Base-by-base conservation (phyloP, 2,113 vertebrate species). In the Limnothrissa miodon region DNA sequence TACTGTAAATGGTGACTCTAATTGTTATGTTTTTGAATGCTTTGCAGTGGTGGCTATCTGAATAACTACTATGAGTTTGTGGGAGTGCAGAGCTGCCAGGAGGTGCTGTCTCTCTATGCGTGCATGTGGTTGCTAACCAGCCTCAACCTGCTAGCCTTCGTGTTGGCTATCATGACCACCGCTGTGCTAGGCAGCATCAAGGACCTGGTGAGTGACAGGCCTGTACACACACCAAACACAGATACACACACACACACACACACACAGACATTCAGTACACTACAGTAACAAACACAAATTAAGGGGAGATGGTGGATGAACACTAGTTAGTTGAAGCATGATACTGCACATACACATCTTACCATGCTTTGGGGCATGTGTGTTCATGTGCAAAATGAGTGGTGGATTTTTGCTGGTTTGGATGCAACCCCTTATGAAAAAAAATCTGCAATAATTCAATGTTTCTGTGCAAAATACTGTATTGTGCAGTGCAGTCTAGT, bases 31-130 rank as follows among this genome's bases (percentile, higher is more conserved):
- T 45, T 39, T 74, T 33, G 15, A 56, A 23, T 81, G 56, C 82
- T 86, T 84, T 86, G 39, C 89, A 94, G 93, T 66, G 93, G 93
- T 44, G 94, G 84, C 13, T 95, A 93, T 85, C 88, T 93, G 85
- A 91, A 89, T 85, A 92, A 89, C 88, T 93, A 93, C 88, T 94
- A 93, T 70, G 93, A 95, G 90, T 94, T 93, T 90, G 91, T 92
- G 45, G 93, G 92, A 25, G 93, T 94, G n/a, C 83, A 15, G 83
- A 93, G 92, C 90, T 95, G 93, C 74, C 89, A 92, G 53, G 93
- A 94, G 0, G 92, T 94, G 45, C 85, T 92, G 56, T 84, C 80
- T 11, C 82, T 94, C 25, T 93, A 94, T 56, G 29, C 90, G 51
- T 87, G 92, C 13, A 90, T 94, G 33, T 95, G 94, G 93, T 83